phyloP scores from a whole-genome alignment of 2,113 vertebrate genomes.

The Ovis aries region ARS-UI_Ramb_v3.0 NC_056071.1:33118501-33119000 shows the following conservation, averaged over 20 bases:
- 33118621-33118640: constrained; percentile 25
- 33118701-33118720: neutral
- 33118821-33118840: neutral
- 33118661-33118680: constrained; percentile 47
- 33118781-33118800: neutral
- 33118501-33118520: constrained; percentile 15
- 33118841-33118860: too few relatives aligned
- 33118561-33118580: constrained; percentile 16
- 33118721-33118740: neutral
- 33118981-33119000: neutral
- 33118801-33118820: neutral
- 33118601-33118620: constrained; percentile 48
- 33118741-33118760: neutral
- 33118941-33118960: neutral
- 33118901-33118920: neutral
- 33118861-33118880: neutral
- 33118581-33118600: neutral
- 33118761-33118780: neutral
- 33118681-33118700: constrained; percentile 33
- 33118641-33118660: constrained; percentile 23
- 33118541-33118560: neutral
- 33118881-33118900: neutral
- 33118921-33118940: neutral
- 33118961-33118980: fast-evolving
- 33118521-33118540: neutral